A percentile compares a stretch with the other conserved stretches of the same genome.
Evolutionary conservation across 2,888 invertebrate genomes (phyloP).

Genomic region (Hoplodrina ambigua): DNA sequence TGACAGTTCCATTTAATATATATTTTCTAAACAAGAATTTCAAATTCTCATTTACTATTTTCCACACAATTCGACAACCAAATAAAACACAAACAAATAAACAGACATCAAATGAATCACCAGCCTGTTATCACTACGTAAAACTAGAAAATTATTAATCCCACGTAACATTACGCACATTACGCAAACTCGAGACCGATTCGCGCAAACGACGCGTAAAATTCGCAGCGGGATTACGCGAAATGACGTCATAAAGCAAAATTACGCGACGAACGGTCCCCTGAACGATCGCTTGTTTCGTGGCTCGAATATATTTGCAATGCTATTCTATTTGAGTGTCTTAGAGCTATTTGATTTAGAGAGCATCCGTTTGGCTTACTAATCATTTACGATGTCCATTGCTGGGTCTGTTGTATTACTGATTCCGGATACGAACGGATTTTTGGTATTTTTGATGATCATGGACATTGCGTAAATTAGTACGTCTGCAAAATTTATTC

Average conservation of each 20-base stretch:
- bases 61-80: background rate
- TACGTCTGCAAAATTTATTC: too few species aligned
- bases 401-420: background rate
- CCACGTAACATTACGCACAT: constrained; percentile 54
- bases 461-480: too few species aligned
- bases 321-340: constrained; percentile 45
- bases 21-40: too few species aligned
- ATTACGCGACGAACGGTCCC: constrained; percentile 69
- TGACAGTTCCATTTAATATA: too few species aligned
- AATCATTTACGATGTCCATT: constrained; percentile 2
- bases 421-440: background rate
- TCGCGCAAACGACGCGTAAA: constrained; percentile 73
- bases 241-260: constrained; percentile 75
- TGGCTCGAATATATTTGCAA: constrained; percentile 58
- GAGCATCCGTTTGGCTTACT: constrained; percentile 24
- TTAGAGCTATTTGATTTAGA: constrained; percentile 39
- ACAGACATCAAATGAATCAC: constrained; percentile 27
- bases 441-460: background rate
- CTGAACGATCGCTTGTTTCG: constrained; percentile 60
- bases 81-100: constrained; percentile 14
- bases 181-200: constrained; percentile 64
- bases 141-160: constrained; percentile 54
- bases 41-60: too few species aligned
- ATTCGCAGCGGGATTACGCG: constrained; percentile 72
- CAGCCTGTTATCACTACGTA: constrained; percentile 25